phyloP scores from a whole-genome alignment of 2,888 invertebrate species.

The Xanthia togata region DNA sequence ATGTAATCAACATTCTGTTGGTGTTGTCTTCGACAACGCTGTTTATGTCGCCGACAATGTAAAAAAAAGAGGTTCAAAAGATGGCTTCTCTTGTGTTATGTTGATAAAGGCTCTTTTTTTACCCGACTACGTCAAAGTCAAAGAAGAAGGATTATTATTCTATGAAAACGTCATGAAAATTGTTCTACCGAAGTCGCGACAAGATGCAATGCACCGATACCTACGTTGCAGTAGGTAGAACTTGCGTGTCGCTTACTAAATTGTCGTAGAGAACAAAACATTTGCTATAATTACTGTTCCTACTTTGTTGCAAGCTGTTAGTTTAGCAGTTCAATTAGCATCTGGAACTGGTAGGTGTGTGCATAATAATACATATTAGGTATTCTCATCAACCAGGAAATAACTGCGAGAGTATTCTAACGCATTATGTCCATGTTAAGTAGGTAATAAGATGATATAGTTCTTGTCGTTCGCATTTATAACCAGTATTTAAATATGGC shows the following conservation, averaged over 20 bases:
- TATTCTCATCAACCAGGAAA: slow-evolving; percentile 38
- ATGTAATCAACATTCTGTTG: not conserved
- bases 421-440: slow-evolving; percentile 31
- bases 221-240: not conserved
- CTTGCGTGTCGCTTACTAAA: slow-evolving; percentile 1
- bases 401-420: slow-evolving; percentile 13
- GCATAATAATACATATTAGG: slow-evolving; percentile 10
- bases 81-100: not conserved
- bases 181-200: not conserved
- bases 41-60: not conserved
- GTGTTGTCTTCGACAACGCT: not conserved
- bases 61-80: not conserved
- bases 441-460: slow-evolving; percentile 1
- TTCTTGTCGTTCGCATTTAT: slow-evolving; percentile 3
- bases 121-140: no score
- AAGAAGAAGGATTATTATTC: not conserved
- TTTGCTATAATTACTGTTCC: slow-evolving; percentile 10
- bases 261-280: slow-evolving; percentile 19
- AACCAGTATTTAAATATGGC: slow-evolving; percentile 27
- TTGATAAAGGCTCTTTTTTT: not conserved
- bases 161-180: not conserved
- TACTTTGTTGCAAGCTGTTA: slow-evolving; percentile 3
- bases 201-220: not conserved
- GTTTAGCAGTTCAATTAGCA: slow-evolving; percentile 15
- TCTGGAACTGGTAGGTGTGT: slow-evolving; percentile 7